Base-by-base conservation (phyloP, 2,113 vertebrate genomes). In the Carassius carassius region DNA sequence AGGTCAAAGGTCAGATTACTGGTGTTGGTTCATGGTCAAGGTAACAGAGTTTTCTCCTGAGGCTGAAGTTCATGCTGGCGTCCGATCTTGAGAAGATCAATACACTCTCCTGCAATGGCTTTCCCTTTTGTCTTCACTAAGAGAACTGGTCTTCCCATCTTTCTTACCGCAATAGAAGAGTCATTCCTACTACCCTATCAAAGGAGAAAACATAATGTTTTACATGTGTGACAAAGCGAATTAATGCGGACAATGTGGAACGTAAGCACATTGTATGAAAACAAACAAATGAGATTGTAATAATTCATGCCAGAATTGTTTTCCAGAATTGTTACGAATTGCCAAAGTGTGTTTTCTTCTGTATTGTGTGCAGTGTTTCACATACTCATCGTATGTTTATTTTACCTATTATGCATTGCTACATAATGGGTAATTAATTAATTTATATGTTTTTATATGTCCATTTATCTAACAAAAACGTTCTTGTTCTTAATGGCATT, bases 41-140 rank as follows among this genome's bases (percentile, higher is more conserved):
- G 95, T 94, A 93, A 93, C 92, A 93, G 93, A 94, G 94, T 91
- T 92, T 86, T 89, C 95, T 94, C 94, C 74, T 78, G 94, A 91
- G 94, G 92, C 91, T 92, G 93, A 92, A 83, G 90, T 94, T 96
- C 92, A 92, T 94, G 91, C 93, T 92, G 95, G 94, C 95, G 1
- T 92, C 95, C 94, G 95, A 94, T 94, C 94, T 96, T 96, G 93
- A 94, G 92, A 86, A 84, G 93, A 97, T 98, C 96, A 93, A 97
- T 97, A 95, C 76, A 21, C 63, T 37, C 49, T 82, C n/a, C n/a
- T 60, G 80, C 23, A 16, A 12, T 49, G 1, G 21, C 51, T 47
- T 54, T 75, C 35, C 37, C 5, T 2, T 54, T 85, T 63, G 23
- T 32, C 11, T 47, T 77, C 23, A 54, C 21, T 29, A 21, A 60